Base-by-base conservation (phyloP, 2,888 invertebrate species). In the Acleris cristana region DNA sequence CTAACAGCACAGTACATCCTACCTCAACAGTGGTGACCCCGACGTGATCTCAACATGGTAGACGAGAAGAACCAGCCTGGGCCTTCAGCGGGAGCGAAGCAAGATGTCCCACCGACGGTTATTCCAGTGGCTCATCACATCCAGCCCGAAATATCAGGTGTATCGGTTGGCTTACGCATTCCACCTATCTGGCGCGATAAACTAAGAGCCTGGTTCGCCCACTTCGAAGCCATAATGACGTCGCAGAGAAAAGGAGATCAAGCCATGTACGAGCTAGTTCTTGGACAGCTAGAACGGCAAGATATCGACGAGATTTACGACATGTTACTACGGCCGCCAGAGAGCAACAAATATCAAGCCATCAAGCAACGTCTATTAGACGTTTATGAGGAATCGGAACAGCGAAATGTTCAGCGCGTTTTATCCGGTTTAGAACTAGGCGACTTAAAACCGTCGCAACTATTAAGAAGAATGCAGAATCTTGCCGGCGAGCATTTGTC, bases 381-480 rank as follows among this genome's bases (percentile, higher is more conserved):
- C 10, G 58, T 30, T 44, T 57, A 44, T 23, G 57, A 57, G 45
- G 57, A 57, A 19, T 57, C 44, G 1, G 44, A 57, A 12, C 21
- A 30, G 44, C 3, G 16, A 18, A 40, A 57, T 10, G n/a, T 57
- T 1, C 57, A 57, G 18, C 40, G 44, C 4, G 44, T 57, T 44
- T 23, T 57, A 8, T 14, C 34, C n/a, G 57, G 44, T 2, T 4
- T 44, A 10, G 57, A 57, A 57, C 57, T 19, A 1, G 55, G 57
- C 30, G 57, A 57, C 21, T 21, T 44, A 2, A 57, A 57, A 40
- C 34, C 44, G 2, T 57, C 57, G 21, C 57, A 57, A 4, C 57
- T 57, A 10, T 3, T 44, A 12, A n/a, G 57, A 57, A 52, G 53
- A 40, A 61, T 61, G 61, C 40, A 53, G 21, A 51, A 40, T 19